Percentiles rank a stretch among this genome's conserved stretches.
Evolutionary conservation across 2,888 invertebrate genomes (phyloP).

Genomic region (Watsonalla binaria): DNA sequence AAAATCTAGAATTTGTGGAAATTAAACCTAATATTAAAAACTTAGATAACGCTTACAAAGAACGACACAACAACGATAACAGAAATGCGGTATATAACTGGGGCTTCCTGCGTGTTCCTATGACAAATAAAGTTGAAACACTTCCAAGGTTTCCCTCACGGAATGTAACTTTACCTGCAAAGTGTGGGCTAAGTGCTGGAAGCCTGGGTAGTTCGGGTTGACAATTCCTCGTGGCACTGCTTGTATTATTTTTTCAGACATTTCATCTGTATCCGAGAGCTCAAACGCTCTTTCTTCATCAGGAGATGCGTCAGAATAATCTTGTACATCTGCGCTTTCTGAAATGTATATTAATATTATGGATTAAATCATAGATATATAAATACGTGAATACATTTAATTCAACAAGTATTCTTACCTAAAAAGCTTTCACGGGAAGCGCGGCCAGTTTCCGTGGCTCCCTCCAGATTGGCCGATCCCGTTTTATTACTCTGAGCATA

Average conservation of each 20-base stretch:
- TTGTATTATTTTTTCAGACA: conserved; percentile 60
- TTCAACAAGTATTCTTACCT: conserved; percentile 27
- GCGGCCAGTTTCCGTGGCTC: conserved; percentile 23
- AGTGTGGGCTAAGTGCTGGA: conserved; percentile 88
- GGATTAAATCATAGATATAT: conserved; percentile 3
- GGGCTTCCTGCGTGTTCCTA: conserved; percentile 38
- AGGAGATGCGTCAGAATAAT: conserved; percentile 55
- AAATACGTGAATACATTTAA: conserved; percentile 6
- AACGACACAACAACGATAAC: too few relatives aligned
- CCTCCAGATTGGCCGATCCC: conserved; percentile 43
- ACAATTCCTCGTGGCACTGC: conserved; percentile 83
- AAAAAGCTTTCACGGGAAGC: conserved; percentile 28
- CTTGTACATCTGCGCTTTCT: conserved; percentile 41
- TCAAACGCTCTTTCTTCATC: conserved; percentile 77
- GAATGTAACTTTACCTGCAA: conserved; percentile 67
- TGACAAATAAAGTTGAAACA: conserved; percentile 32
- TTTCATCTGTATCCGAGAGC: conserved; percentile 76
- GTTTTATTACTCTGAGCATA: conserved; percentile 25
- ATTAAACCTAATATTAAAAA: too few relatives aligned
- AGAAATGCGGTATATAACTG: conserved; percentile 8
- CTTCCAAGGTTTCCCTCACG: conserved; percentile 34
- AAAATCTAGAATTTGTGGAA: too few relatives aligned
- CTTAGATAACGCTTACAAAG: conserved; percentile 34
- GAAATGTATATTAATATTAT: conserved; percentile 9
- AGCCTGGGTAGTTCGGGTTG: conserved; percentile 91